Evolutionary conservation across 2,113 vertebrate species (phyloP).

Genomic region (Varanus komodoensis): DNA sequence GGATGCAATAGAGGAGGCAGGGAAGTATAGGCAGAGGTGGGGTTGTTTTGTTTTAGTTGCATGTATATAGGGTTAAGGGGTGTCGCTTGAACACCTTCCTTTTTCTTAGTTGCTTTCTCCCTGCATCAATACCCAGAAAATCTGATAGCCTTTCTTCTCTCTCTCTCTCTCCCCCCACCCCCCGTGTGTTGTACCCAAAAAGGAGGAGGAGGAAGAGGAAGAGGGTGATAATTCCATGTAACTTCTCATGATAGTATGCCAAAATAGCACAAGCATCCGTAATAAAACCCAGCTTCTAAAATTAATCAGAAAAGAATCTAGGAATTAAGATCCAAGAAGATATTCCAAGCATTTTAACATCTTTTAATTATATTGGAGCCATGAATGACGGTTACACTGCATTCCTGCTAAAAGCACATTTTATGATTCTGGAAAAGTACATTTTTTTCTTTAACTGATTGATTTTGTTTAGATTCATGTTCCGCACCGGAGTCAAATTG

Average conservation of each 20-base stretch:
- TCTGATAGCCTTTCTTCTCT: neutral
- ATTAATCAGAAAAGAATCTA: neutral
- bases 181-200: neutral
- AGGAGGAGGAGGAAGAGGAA: neutral
- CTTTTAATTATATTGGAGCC: slow-evolving; percentile 31
- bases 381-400: neutral
- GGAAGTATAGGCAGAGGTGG: neutral
- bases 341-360: neutral
- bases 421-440: neutral
- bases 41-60: neutral
- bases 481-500: accelerated
- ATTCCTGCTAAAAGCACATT: slow-evolving; percentile 23
- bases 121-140: neutral
- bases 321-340: neutral
- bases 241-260: neutral
- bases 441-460: slow-evolving; percentile 18
- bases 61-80: neutral
- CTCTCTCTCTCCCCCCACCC: too few species aligned
- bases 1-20: neutral
- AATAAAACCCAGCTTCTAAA: neutral
- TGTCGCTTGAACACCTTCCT: neutral
- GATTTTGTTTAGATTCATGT: slow-evolving; percentile 13
- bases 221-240: neutral
- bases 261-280: neutral
- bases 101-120: neutral